Evolutionary conservation across 2,888 invertebrate species (phyloP).

Genomic region (Parnassius orleans): DNA sequence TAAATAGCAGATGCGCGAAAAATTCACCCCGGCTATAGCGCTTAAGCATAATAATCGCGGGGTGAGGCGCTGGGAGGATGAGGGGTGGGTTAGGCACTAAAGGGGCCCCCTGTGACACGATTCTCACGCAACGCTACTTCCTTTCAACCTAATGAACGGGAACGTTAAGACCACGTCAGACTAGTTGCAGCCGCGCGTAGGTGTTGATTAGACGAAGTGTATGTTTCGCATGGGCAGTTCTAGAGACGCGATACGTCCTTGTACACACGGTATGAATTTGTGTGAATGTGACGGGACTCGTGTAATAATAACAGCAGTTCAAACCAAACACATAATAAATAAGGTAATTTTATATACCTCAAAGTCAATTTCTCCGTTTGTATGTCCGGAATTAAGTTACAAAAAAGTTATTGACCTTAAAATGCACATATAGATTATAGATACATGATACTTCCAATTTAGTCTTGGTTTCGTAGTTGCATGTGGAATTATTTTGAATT

Average conservation of each 20-base stretch:
- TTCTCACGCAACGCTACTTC: constrained; percentile 76
- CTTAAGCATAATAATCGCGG: constrained; percentile 78
- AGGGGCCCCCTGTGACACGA: constrained; percentile 65
- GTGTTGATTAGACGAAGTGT: constrained; percentile 15
- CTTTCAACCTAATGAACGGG: constrained; percentile 77
- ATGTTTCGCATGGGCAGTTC: not conserved
- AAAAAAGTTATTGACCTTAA: too few species aligned
- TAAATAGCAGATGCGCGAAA: constrained; percentile 82
- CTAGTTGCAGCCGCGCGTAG: constrained; percentile 38
- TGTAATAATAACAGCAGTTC: constrained; percentile 6
- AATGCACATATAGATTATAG: too few species aligned
- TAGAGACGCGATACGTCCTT: not conserved
- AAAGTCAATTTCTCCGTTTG: too few species aligned
- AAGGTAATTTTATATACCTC: too few species aligned
- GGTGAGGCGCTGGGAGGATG: constrained; percentile 39
- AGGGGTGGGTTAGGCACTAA: constrained; percentile 35
- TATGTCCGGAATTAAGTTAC: too few species aligned
- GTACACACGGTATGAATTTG: not conserved
- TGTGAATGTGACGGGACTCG: constrained; percentile 6
- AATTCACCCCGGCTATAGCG: constrained; percentile 72
- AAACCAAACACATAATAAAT: not conserved
- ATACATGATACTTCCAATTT: too few species aligned
- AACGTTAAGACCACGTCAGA: constrained; percentile 63
- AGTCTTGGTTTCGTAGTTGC: too few species aligned
- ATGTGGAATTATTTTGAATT: too few species aligned